Evolutionary conservation across 2,113 vertebrate species (phyloP).

Genomic region (Megaceryle maxima): DNA sequence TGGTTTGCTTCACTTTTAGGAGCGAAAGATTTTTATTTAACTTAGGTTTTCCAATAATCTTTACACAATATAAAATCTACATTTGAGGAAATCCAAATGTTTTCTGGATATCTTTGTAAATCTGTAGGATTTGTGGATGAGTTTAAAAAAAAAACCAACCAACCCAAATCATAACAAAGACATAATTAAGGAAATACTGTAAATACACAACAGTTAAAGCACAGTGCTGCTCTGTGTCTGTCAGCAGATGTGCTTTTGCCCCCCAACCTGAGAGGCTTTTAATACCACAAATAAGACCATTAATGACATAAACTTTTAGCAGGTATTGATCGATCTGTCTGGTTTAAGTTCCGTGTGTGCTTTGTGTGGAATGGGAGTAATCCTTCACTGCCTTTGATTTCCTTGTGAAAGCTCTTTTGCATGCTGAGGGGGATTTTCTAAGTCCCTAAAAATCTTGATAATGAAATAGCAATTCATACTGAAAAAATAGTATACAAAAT

Average conservation of each 20-base stretch:
- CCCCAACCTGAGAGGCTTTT: background rate
- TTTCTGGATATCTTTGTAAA: background rate
- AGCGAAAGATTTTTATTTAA: background rate
- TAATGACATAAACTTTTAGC: background rate
- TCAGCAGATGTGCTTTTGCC: background rate
- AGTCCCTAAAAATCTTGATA: background rate
- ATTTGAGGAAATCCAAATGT: background rate
- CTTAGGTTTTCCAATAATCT: background rate
- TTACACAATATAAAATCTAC: background rate
- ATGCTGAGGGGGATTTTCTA: background rate
- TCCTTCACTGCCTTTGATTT: background rate
- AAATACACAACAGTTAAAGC: background rate
- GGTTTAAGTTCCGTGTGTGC: background rate
- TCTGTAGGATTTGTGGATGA: background rate
- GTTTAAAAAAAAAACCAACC: background rate
- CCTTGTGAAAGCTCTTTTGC: background rate
- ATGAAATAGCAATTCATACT: background rate
- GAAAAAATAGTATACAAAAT: background rate
- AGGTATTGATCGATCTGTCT: background rate
- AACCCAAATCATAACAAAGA: background rate
- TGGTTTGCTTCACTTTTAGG: background rate
- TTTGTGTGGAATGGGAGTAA: background rate
- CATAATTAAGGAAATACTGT: background rate
- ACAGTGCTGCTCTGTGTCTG: background rate
- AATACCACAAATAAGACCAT: background rate